These are phyloP conservation scores for Isichthys henryi DNA, from an alignment of 2,113 vertebrate species.

Conservation along the genomic window DNA sequence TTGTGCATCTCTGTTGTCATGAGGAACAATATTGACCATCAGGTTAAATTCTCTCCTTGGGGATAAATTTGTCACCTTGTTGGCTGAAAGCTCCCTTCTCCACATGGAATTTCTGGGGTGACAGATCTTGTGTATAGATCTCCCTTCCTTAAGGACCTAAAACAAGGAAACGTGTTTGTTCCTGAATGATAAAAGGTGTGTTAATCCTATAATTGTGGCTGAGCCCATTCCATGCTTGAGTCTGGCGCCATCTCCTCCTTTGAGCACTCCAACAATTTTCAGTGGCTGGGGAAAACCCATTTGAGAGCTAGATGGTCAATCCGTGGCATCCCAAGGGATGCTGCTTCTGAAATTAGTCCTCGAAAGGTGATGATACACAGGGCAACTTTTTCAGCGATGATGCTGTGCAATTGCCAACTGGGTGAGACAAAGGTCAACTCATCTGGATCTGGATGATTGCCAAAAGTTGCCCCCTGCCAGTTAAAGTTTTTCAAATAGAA, in stretches of 20 bases:
- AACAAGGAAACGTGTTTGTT: background rate
- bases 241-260: background rate
- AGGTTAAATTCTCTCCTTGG: background rate
- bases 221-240: background rate
- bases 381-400: background rate
- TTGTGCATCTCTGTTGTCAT: background rate
- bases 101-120: background rate
- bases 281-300: background rate
- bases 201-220: background rate
- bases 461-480: background rate
- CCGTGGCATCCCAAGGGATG: background rate
- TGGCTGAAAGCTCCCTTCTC: background rate
- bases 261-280: background rate
- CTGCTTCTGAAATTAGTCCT: background rate
- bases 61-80: background rate
- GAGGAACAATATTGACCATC: background rate
- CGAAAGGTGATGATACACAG: background rate
- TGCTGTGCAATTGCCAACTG: background rate
- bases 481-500: background rate
- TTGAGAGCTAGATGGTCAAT: background rate
- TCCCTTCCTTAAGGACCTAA: background rate
- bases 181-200: slow-evolving; percentile 4
- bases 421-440: background rate
- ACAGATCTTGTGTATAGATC: background rate
- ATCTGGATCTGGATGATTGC: background rate